A percentile compares a stretch with the other conserved stretches of the same genome.
phyloP scores from a whole-genome alignment of 2,888 invertebrate species.

The Lasioglossum pauxillum region DNA sequence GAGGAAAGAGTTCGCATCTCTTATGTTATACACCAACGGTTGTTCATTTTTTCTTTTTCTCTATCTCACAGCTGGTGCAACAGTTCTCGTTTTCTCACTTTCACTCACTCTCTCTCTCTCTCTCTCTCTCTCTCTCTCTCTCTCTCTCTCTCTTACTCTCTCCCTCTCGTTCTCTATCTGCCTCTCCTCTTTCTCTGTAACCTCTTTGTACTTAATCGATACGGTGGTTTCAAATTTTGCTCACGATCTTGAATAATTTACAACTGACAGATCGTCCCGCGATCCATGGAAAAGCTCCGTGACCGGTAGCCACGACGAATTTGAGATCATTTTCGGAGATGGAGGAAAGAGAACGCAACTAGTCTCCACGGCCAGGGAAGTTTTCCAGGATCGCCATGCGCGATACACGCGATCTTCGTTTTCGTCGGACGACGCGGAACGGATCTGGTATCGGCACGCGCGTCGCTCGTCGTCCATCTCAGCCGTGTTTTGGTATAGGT shows the following conservation, averaged over 20 bases:
- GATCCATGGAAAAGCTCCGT: constrained; percentile 21
- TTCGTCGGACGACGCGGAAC: constrained; percentile 2
- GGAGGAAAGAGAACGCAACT: constrained; percentile 29
- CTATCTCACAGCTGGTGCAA: constrained; percentile 1
- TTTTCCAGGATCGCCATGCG: constrained; percentile 35
- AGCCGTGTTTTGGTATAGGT: constrained; percentile 45
- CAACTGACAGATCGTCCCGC: constrained; percentile 15
- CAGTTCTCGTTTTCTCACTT: constrained; percentile 17
- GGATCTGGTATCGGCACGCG: constrained; percentile 39
- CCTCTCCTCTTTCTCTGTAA: constrained; percentile 35
- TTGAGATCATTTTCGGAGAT: constrained; percentile 13
- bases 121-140: constrained; percentile 22
- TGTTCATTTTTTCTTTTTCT: constrained; percentile 25
- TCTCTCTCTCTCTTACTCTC: neutral
- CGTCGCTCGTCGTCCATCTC: constrained; percentile 31
- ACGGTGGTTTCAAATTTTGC: constrained; percentile 59
- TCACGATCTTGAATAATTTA: constrained; percentile 47
- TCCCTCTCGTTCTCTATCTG: constrained; percentile 5
- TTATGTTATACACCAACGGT: constrained; percentile 38
- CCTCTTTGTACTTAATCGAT: constrained; percentile 69
- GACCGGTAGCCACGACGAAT: constrained; percentile 1
- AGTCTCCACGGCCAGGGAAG: constrained; percentile 40
- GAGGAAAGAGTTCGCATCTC: constrained; percentile 66
- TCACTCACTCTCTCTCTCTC: neutral
- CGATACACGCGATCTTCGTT: constrained; percentile 24